These are phyloP conservation scores for Mormyrops attenuatus DNA, from an alignment of 2,797 vertebrate species.

Conservation along the genomic window DNA sequence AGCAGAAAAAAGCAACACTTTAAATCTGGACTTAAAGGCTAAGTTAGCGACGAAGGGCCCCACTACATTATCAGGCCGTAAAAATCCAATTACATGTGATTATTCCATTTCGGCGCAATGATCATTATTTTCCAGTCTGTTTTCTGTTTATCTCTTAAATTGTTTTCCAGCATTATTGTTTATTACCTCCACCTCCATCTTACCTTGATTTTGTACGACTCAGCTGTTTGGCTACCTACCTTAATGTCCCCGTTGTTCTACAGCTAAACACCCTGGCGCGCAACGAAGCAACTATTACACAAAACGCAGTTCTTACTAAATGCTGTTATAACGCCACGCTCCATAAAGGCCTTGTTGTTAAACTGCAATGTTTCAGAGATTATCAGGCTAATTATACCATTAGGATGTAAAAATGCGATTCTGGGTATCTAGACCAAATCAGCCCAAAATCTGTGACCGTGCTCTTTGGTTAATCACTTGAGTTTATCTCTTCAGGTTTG, in stretches of 20 bases:
- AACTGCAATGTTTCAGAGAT: not conserved
- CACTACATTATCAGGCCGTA: not conserved
- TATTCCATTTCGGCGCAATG: not conserved
- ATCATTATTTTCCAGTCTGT: not conserved
- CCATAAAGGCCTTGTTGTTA: not conserved
- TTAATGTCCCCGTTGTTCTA: not conserved
- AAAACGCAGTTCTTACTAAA: not conserved
- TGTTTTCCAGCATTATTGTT: not conserved
- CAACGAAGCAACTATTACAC: not conserved
- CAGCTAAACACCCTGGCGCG: not conserved
- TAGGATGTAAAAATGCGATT: not conserved
- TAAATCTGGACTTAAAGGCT: not conserved
- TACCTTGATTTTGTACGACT: not conserved
- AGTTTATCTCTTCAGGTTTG: not conserved
- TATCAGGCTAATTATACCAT: not conserved
- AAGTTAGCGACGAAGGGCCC: not conserved
- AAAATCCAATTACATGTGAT: conserved; percentile 10
- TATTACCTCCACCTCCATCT: not conserved
- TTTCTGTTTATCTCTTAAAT: not conserved
- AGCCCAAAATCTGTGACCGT: not conserved
- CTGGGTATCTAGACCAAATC: not conserved
- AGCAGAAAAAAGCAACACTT: not conserved
- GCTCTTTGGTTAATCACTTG: not conserved
- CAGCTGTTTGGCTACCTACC: not conserved
- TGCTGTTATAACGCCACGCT: not conserved